phyloP scores from a whole-genome alignment of 2,797 vertebrate species.

The Neosilurus hyrtlii region DNA sequence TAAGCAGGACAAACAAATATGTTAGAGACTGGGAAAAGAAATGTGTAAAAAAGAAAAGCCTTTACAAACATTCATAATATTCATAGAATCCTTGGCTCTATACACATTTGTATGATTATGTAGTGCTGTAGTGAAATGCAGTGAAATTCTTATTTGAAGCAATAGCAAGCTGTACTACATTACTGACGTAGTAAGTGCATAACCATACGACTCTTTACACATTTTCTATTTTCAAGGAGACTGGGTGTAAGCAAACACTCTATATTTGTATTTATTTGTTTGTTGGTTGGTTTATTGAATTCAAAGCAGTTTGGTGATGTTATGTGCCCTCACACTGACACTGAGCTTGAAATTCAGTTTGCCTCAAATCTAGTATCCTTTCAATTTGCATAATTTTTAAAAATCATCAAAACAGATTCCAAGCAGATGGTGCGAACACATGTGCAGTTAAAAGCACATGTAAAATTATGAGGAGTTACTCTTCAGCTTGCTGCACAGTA shows the following conservation, averaged over 20 bases:
- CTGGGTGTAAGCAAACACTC: background rate
- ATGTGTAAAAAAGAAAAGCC: background rate
- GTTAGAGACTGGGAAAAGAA: background rate
- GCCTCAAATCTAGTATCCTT: background rate
- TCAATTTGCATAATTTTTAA: background rate
- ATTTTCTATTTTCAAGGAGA: slow-evolving; percentile 29
- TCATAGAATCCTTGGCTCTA: slow-evolving; percentile 8
- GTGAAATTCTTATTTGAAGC: slow-evolving; percentile 13
- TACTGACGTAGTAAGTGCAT: slow-evolving; percentile 27
- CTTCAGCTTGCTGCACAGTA: slow-evolving; percentile 5
- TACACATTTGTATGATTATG: slow-evolving; percentile 11
- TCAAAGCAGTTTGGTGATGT: slow-evolving; percentile 14
- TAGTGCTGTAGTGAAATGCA: slow-evolving; percentile 17
- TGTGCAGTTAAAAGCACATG: background rate
- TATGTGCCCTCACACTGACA: background rate
- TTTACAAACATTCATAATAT: background rate
- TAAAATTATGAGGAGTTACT: slow-evolving; percentile 1
- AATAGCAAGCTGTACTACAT: slow-evolving; percentile 28
- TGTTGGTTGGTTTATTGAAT: background rate
- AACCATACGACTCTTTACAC: slow-evolving; percentile 16
- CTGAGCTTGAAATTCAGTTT: background rate
- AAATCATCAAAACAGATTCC: background rate
- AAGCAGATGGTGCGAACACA: slow-evolving; percentile 9
- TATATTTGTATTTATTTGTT: background rate
- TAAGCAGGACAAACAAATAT: slow-evolving; percentile 15